Base-by-base conservation (phyloP, 2,113 vertebrate genomes). In the Hippolais icterina region DNA sequence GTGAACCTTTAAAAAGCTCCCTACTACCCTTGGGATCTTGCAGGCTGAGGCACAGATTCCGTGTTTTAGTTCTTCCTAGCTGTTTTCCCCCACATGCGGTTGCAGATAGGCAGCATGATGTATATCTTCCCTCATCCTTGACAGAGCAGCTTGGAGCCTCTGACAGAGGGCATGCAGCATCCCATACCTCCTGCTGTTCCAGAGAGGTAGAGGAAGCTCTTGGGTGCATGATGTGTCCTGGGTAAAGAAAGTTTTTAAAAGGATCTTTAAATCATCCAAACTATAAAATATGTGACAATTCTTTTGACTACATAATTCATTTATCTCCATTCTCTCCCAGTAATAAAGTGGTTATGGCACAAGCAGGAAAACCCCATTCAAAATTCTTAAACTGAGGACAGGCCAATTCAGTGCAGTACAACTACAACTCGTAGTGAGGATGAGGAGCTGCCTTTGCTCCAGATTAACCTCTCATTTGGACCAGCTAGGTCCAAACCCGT, bases 201-300 rank as follows among this genome's bases (percentile, higher is more conserved):
- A 75, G 37, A 46, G n/a, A 75, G 24, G 42, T 22, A 54, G 9
- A 37, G 5, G 7, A 60, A 69, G 11, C 14, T 42, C 37, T 39
- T 39, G 37, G 37, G 7, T 52, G 21, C n/a, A 31, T 0, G 0
- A 52, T 31, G 9, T 37, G 17, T 25, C 20, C 33, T 35, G 9
- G 22, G 1, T 74, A 83, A 92, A 70, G 17, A 61, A 33, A 83
- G 12, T 9, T 74, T 15, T 35, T 0, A 0, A 16, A 83, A n/a
- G 10, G 2, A 2, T 21, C 61, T 77, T 77, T n/a, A 61, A 61
- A 54, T 74, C 1, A 31, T 49, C 1, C 3, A 69, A 74, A 72
- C 20, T 19, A n/a, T 14, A 3, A 56, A 80, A 64, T 47, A 64
- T 4, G 13, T 60, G 10, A 27, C 29, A 12, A 66, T 66, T 47